Conservation (phyloP, 2,113 vertebrate genomes). For the Lanius ludovicianus region DNA sequence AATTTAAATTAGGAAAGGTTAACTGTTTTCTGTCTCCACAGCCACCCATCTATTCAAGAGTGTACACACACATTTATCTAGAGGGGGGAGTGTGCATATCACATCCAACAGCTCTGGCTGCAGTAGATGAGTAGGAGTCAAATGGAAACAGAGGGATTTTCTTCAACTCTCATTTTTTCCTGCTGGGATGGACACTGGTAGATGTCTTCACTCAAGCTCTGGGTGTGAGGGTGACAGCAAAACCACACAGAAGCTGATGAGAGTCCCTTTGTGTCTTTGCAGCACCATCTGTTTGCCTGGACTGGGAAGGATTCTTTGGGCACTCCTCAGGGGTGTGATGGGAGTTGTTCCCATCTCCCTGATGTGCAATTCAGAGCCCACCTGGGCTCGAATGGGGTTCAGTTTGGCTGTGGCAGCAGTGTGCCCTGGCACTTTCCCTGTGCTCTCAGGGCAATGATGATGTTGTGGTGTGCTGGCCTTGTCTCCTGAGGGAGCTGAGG, state of each 20-base stretch:
- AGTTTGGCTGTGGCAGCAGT: not conserved
- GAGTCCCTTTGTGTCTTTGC: not conserved
- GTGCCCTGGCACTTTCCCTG: not conserved
- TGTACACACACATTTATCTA: accelerated
- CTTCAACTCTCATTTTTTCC: not conserved
- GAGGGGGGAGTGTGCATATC: not conserved
- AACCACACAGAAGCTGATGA: not conserved
- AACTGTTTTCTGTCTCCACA: not conserved
- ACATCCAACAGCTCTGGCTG: not conserved
- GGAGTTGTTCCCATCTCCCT: not conserved
- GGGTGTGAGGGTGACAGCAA: not conserved
- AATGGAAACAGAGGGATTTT: not conserved
- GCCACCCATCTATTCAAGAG: accelerated
- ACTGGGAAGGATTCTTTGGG: not conserved
- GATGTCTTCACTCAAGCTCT: not conserved
- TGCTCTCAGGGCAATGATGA: accelerated
- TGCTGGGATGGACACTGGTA: too few species aligned
- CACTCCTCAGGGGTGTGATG: accelerated
- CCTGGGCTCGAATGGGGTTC: not conserved
- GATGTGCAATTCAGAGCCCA: not conserved
- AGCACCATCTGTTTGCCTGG: not conserved
- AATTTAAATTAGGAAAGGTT: not conserved
- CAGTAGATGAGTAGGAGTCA: accelerated
- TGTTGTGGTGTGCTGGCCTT: not conserved
- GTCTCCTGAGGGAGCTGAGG: not conserved